Evolutionary conservation across 1,140 invertebrate species (phyloP).

Genomic region (Solen grandis): DNA sequence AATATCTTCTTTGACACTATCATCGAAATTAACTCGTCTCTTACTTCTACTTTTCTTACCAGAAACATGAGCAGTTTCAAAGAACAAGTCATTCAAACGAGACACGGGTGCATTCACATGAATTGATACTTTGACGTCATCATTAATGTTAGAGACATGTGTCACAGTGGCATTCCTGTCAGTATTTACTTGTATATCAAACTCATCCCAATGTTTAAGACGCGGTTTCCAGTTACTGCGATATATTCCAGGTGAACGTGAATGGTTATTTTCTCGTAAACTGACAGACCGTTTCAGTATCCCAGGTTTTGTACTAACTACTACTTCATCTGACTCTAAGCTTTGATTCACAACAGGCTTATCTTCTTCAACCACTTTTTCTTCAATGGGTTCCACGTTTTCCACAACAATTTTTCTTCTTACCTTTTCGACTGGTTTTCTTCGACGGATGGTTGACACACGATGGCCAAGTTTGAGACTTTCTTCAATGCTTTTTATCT

Average conservation of each 20-base stretch:
- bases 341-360: too few species aligned
- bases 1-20: constrained; percentile 3
- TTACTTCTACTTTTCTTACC: neutral
- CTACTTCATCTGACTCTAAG: too few species aligned
- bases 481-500: constrained; percentile 35
- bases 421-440: too few species aligned
- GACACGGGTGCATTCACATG: constrained; percentile 20
- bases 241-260: neutral
- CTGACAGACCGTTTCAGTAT: constrained; percentile 36
- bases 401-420: too few species aligned
- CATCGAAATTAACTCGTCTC: constrained; percentile 39
- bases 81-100: constrained; percentile 25
- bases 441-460: too few species aligned
- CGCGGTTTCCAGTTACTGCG: constrained; percentile 11
- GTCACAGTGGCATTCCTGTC: neutral
- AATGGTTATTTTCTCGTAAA: neutral
- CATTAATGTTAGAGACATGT: neutral
- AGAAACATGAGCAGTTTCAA: constrained; percentile 27
- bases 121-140: constrained; percentile 31
- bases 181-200: neutral
- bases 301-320: constrained; percentile 40
- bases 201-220: constrained; percentile 38
- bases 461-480: constrained; percentile 33
- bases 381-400: too few species aligned
- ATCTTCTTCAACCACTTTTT: too few species aligned